Base-by-base conservation (phyloP, 2,888 invertebrate genomes). In the Linhomoeus sp. region DNA sequence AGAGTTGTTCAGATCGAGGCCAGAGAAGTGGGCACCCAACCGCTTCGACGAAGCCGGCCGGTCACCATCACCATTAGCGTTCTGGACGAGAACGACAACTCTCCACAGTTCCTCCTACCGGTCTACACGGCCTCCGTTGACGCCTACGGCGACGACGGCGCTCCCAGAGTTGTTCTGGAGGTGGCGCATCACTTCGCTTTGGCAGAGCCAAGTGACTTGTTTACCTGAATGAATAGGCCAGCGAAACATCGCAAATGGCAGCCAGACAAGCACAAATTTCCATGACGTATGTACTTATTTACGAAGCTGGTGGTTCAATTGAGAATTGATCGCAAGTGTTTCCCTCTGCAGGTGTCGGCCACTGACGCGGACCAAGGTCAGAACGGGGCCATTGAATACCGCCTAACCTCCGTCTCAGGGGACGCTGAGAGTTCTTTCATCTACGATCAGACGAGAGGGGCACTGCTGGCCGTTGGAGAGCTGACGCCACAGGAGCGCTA, bases 31-130 rank as follows among this genome's bases (percentile, higher is more conserved):
- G 60, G 57, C 47, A 63, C 63, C 19, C 46, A 52, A 3, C 62
- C 64, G 20, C 51, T 56, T 12, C 51, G 63, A 7, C 53, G 53
- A 29, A 56, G 56, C 41, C 54, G 58, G 14, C 59, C 61, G 9
- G 55, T 63, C 35, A 55, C 59, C 5, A 50, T 63, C 23, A 57
- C 56, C n/a, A 62, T 63, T 43, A 58, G 59, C 49, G 55, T 64
- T 33, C 46, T 63, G 43, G 59, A 61, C 48, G 56, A 50, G 17
- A 61, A 63, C 52, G 61, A 61, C 48, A 59, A 60, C 43, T 48
- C 53, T 24, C 62, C 62, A 1, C 49, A 46, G 17, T 61, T 61
- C 50, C 54, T 9, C 29, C 29, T 5, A 12, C 29, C 29, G 7
- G 29, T 29, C 29, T 29, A 29, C 29, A 29, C 5, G 7, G 29